Evolutionary conservation across 2,113 vertebrate species (phyloP), one percentile per base, ranked within the genome.

Genomic region (Paramormyrops kingsleyae): DNA sequence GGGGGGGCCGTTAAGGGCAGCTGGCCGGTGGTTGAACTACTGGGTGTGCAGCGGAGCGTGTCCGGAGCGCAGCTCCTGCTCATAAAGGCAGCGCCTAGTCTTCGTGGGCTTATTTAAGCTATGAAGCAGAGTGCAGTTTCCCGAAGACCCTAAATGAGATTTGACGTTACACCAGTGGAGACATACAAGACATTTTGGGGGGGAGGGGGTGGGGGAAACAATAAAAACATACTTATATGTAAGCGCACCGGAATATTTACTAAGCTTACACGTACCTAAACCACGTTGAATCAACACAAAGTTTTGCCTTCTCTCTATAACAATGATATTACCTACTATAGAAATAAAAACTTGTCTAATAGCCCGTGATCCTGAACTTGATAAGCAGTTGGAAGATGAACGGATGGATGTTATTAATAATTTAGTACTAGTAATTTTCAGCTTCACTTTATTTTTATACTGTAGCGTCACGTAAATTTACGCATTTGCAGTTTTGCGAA

Each of bases 1-100:
- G 89, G 95, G 94, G 50, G 56, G 15, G 24, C 21, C 24, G 84
- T 93, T 56, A 93, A 93, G 93, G 94, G 94, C 94, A 94, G 77
- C 17, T 87, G 87, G 52, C 52, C 31, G 52, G 24, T 87, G 27
- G 50, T 0, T 56, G 17, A 87, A 59, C 87, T 87, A 49, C 50
- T 56, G 42, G 84, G 87, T 59, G 35, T 17, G 87, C 15, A 21
- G 35, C 8, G 9, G 87, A 59, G 27, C 27, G 77, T 83, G 31
- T 83, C 87, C 1, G 49, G 52, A 35, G 50, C n/a, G 2, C 6
- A 17, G 47, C 13, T 19, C 47, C 31, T 4, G n/a, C 47, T 31
- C 84, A 86, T 86, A 50, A 86, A 10, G 27, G 85, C 12, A 56
- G 21, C 7, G 53, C 7, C 5, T n/a, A 66, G 53, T 35, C 15